Percentiles rank a stretch among this genome's conserved stretches.
Evolutionary conservation across 1,140 invertebrate genomes (phyloP).

Genomic region (Neocloeon triangulifer): DNA sequence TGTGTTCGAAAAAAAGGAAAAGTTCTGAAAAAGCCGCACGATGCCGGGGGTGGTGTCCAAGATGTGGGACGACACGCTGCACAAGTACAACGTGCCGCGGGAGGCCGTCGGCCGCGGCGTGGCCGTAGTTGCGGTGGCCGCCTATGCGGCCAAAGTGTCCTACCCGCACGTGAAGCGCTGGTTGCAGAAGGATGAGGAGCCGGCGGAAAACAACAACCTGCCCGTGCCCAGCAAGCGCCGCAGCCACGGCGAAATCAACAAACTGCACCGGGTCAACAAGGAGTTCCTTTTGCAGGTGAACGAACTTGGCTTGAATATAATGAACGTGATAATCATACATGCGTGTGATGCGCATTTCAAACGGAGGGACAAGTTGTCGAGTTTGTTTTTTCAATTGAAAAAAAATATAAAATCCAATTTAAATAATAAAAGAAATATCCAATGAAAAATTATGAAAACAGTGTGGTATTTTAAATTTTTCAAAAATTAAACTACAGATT

Average conservation of each 20-base stretch:
- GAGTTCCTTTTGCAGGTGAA: slow-evolving; percentile 61
- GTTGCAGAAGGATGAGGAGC: slow-evolving; percentile 9
- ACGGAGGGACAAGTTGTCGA: too few species aligned
- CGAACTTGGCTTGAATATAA: too few species aligned
- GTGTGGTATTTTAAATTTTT: too few species aligned
- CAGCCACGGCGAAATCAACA: slow-evolving; percentile 5
- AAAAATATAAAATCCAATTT: too few species aligned
- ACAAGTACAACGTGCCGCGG: slow-evolving; percentile 25
- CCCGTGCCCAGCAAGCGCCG: neutral
- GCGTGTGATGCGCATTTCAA: too few species aligned
- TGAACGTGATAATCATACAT: too few species aligned
- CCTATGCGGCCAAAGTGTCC: slow-evolving; percentile 22
- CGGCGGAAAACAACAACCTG: neutral
- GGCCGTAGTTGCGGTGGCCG: slow-evolving; percentile 21
- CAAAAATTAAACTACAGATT: too few species aligned
- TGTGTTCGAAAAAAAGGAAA: too few species aligned
- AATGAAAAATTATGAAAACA: too few species aligned
- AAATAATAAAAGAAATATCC: too few species aligned
- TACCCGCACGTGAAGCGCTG: slow-evolving; percentile 18
- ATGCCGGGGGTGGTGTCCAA: slow-evolving; percentile 46
- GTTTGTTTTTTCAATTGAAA: too few species aligned
- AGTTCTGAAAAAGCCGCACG: slow-evolving; percentile 12
- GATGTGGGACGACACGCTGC: slow-evolving; percentile 28
- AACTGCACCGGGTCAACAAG: slow-evolving; percentile 28
- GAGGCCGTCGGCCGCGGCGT: slow-evolving; percentile 31